Conservation (phyloP, 2,113 vertebrate species). For the Poeciliopsis turrubarensis region DNA sequence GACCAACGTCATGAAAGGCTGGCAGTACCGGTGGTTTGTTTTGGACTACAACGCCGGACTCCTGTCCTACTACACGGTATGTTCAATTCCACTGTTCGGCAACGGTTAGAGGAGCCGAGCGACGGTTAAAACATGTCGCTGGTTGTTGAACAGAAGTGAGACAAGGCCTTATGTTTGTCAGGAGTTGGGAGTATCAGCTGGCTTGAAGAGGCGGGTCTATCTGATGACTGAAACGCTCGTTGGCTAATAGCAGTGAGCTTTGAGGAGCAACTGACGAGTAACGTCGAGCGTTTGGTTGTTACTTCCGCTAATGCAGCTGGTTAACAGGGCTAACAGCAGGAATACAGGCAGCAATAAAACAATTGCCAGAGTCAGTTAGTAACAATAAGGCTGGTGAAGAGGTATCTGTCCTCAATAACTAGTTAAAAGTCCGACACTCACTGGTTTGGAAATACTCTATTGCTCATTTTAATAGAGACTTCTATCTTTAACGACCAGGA, state of each 20-base stretch:
- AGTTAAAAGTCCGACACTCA: not conserved
- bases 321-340: constrained; percentile 33
- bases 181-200: constrained; percentile 78
- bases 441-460: not conserved
- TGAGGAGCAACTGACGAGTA: constrained; percentile 60
- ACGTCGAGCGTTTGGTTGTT: constrained; percentile 2
- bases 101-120: not conserved
- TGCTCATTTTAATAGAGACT: not conserved
- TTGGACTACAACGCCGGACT: constrained; percentile 95
- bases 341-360: not conserved
- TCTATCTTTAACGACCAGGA: constrained; percentile 1
- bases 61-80: constrained; percentile 97
- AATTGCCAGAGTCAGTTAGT: not conserved
- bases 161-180: constrained; percentile 73
- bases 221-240: constrained; percentile 29
- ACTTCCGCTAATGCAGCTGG: constrained; percentile 49
- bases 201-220: constrained; percentile 54
- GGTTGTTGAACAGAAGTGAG: constrained; percentile 26
- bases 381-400: accelerated
- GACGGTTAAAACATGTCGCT: constrained; percentile 8
- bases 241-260: constrained; percentile 53
- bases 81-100: constrained; percentile 30
- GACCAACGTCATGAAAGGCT: constrained; percentile 99
- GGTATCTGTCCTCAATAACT: not conserved
- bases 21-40: constrained; percentile 99